Conservation (phyloP, 2,113 vertebrate species). For the Ameiurus melas region DNA sequence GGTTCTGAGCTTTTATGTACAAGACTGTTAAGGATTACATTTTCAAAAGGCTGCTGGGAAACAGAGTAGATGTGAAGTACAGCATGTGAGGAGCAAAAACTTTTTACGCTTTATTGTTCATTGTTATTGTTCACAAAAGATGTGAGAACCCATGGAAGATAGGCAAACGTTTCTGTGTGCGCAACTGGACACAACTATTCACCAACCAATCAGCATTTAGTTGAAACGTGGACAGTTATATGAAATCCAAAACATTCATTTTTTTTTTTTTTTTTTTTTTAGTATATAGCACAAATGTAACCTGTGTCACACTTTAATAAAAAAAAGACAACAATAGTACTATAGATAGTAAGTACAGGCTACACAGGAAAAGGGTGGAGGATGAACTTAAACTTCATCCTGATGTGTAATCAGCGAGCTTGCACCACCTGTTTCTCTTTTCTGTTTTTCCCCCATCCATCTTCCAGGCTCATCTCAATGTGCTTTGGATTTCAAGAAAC, state of each 20-base stretch:
- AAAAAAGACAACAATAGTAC: background rate
- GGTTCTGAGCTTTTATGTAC: background rate
- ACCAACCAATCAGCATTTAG: no score
- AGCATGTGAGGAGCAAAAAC: no score
- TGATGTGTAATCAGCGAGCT: conserved; percentile 30
- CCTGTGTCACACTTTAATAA: background rate
- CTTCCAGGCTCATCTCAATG: conserved; percentile 6
- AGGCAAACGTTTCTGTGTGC: no score
- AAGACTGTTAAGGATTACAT: background rate
- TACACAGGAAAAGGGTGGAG: conserved; percentile 17
- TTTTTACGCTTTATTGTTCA: no score
- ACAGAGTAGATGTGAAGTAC: no score
- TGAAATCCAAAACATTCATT: background rate
- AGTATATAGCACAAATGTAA: background rate
- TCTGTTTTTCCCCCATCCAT: conserved; percentile 55
- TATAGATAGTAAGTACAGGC: background rate
- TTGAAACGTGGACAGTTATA: background rate
- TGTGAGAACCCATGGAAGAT: no score
- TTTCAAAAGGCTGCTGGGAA: background rate
- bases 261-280: background rate
- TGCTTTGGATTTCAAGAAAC: conserved; percentile 68
- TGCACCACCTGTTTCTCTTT: conserved; percentile 47
- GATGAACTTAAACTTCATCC: conserved; percentile 29
- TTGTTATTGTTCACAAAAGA: no score
- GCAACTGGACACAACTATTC: no score